Evolutionary conservation across 2,888 invertebrate species (phyloP).

Genomic region (Limnephilus marmoratus): DNA sequence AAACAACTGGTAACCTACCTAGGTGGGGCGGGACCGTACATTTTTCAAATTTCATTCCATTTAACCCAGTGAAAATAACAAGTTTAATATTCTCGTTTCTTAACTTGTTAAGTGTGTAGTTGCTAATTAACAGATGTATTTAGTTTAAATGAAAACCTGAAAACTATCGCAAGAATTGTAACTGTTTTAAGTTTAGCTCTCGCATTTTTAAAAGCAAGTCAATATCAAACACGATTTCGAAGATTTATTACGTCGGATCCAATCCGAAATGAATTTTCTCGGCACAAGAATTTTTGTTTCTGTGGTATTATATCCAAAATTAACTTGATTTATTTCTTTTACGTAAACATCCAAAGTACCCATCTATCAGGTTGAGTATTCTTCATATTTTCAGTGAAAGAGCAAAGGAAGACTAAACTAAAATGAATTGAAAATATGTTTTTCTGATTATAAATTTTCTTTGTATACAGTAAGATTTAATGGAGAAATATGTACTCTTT

Average conservation of each 20-base stretch:
- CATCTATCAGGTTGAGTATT: background rate
- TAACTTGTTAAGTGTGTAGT: background rate
- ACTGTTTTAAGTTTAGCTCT: background rate
- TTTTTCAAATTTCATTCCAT: background rate
- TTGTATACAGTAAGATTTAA: background rate
- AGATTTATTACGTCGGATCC: background rate
- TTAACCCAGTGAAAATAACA: background rate
- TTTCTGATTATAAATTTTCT: background rate
- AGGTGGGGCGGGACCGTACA: background rate
- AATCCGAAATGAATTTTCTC: background rate
- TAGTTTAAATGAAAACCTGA: background rate
- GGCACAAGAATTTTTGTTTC: background rate
- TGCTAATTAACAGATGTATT: background rate
- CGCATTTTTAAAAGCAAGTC: background rate
- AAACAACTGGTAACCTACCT: background rate
- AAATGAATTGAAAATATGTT: background rate
- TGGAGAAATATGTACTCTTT: background rate
- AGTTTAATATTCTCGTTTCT: background rate
- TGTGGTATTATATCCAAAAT: constrained; percentile 8
- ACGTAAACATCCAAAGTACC: background rate
- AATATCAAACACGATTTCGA: background rate
- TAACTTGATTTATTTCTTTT: constrained; percentile 19
- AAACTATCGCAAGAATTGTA: background rate
- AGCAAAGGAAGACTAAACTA: background rate
- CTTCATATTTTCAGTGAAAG: background rate